Evolutionary conservation across 2,113 vertebrate species (phyloP).

Genomic region (Hoplias malabaricus): DNA sequence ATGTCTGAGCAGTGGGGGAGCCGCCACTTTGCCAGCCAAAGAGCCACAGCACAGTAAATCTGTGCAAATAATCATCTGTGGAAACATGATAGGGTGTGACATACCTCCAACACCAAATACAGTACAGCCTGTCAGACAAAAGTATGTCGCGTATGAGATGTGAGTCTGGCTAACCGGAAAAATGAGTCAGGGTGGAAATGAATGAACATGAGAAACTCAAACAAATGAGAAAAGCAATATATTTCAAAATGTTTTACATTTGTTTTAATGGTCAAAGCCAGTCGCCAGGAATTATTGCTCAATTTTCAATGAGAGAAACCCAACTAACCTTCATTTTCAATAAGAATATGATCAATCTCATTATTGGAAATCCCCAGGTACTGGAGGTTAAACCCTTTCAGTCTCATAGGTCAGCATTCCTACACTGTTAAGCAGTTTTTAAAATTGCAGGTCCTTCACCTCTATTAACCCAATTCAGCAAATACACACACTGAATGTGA

Average conservation of each 20-base stretch:
- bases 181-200: not conserved
- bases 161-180: not conserved
- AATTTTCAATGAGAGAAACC: not conserved
- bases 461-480: not conserved
- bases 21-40: not conserved
- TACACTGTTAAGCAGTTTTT: not conserved
- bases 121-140: not conserved
- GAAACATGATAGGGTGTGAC: conserved; percentile 25
- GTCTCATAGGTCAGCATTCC: not conserved
- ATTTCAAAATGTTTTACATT: not conserved
- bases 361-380: not conserved
- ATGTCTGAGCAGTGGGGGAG: not conserved
- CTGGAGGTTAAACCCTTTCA: not conserved
- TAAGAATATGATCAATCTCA: not conserved
- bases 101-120: conserved; percentile 24
- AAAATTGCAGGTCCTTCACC: not conserved
- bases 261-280: not conserved
- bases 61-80: conserved; percentile 10
- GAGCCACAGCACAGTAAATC: not conserved
- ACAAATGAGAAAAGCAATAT: not conserved
- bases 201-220: not conserved
- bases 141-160: not conserved
- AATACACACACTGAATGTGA: conserved; percentile 10
- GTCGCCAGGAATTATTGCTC: not conserved
- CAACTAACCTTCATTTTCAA: not conserved